Evolutionary conservation across 2,797 vertebrate genomes (phyloP), one percentile per base, ranked within the genome.

Genomic region (Muraenolepis orangiensis): DNA sequence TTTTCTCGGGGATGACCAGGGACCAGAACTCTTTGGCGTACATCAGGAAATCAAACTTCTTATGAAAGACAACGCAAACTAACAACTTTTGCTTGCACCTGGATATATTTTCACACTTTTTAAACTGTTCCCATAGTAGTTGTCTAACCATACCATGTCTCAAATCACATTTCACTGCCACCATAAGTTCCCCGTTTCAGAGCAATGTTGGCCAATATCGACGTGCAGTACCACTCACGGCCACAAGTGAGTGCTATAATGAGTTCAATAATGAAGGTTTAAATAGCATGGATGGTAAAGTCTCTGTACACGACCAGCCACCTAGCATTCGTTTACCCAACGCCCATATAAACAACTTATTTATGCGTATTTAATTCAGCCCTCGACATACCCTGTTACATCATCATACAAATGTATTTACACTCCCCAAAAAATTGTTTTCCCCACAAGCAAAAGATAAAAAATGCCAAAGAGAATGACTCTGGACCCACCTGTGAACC

Each of bases 361-460:
- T 70, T 75, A 74, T 77, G 71, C 77, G 82, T 75, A 51, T 13
- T 75, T 68, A 80, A 51, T 13, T 75, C 66, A 80, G 85, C 78
- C 81, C 84, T 86, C 79, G 78, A 79, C 66, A 77, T 78, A 82
- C 78, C 76, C 82, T 76, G 74, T 74, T 71, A 80, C 64, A 81
- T 71, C 72, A 74, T 80, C 72, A 82, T 51, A 85, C 79, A 77
- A 64, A 76, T 29, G 73, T 30, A 68, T 76, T 68, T 69, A 32
- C 80, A 84, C 75, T 67, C 74, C 76, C 57, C 32, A 14, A 51
- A 51, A n/a, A 31, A 70, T 20, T 72, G 70, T 78, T 81, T 74
- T 79, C 46, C 73, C 57, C 73, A 26, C 69, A 75, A 71, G 66
- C 70, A 64, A 75, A 66, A 76, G 80, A 36, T 42, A 76, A 72